These are phyloP conservation scores for Sebastes steindachneri DNA, from an alignment of 2,797 vertebrate species.

Conservation along the genomic window DNA sequence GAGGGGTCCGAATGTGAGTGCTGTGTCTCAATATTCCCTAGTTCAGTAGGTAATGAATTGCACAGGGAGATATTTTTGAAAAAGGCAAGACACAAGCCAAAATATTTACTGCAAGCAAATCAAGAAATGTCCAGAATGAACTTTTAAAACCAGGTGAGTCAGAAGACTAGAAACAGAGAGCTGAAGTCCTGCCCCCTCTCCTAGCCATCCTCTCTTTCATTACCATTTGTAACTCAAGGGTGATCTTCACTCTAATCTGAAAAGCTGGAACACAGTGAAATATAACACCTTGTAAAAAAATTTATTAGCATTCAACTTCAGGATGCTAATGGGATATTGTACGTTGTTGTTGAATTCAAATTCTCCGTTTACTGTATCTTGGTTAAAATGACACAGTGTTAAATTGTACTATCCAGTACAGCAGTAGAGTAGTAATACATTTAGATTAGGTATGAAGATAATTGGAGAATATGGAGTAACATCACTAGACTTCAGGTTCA, in stretches of 20 bases:
- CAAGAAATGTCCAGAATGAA: neutral
- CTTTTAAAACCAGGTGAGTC: neutral
- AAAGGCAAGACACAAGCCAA: neutral
- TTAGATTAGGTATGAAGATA: neutral
- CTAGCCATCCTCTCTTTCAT: neutral
- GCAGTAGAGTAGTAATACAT: neutral
- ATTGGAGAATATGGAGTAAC: neutral
- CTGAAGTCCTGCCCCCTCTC: neutral
- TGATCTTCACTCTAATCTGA: neutral
- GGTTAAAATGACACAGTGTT: too few species aligned
- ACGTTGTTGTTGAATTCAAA: neutral
- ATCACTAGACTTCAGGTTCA: neutral
- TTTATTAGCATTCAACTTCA: neutral
- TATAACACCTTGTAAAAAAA: neutral
- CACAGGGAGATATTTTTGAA: neutral
- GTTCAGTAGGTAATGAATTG: neutral
- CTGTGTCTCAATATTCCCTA: neutral
- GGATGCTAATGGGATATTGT: neutral
- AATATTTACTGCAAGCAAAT: neutral
- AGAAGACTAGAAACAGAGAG: neutral
- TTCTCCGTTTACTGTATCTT: neutral
- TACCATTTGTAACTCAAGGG: neutral
- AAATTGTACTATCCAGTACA: neutral
- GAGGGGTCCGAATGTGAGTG: conserved; percentile 92
- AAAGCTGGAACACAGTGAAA: neutral